Evolutionary conservation across 2,113 vertebrate genomes (phyloP), one percentile per base, ranked within the genome.

Genomic region (Alexandromys fortis): DNA sequence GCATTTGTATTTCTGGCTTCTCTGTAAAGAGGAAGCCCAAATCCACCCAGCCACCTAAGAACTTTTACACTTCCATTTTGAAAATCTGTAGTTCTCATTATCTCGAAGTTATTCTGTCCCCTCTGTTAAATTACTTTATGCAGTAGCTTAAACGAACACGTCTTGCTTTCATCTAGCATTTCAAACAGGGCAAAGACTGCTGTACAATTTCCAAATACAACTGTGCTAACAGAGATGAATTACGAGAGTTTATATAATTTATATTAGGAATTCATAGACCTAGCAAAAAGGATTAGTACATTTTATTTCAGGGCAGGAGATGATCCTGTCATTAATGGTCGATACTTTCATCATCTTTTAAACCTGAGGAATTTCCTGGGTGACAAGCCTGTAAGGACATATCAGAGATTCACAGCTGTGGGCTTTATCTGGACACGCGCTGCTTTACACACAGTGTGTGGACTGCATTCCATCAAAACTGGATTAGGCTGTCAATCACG

Each of bases 311-410:
- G 99, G 99, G 99, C 99, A 99, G 98, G 99, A 99, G 99, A 99
- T 99, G 99, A 99, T 99, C 99, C 99, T 99, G 99, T 99, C 99
- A 99, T 99, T 99, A 99, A 99, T 99, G 99, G 99, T 99, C 99
- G 99, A 99, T 99, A 99, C 99, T 99, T 99, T 99, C 99, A 99
- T 99, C 99, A 99, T 99, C 99, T 99, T 99, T 99, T 99, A 99
- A 99, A 99, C 99, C 99, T 98, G 98, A 99, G 99, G 99, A 99
- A 99, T 99, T 99, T 99, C 98, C 99, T 99, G 98, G 98, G 99
- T 99, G 99, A 99, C 99, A 99, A 99, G 99, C 99, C 98, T 98
- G 98, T 98, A 98, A 99, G 99, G 99, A 99, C 99, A 99, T 99
- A 99, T 99, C 99, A 99, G 99, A 99, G 99, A 98, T 98, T 98